These are phyloP conservation scores for Cyphomyrus discorhynchus DNA, from an alignment of 2,113 vertebrate species.

Conservation along the genomic window DNA sequence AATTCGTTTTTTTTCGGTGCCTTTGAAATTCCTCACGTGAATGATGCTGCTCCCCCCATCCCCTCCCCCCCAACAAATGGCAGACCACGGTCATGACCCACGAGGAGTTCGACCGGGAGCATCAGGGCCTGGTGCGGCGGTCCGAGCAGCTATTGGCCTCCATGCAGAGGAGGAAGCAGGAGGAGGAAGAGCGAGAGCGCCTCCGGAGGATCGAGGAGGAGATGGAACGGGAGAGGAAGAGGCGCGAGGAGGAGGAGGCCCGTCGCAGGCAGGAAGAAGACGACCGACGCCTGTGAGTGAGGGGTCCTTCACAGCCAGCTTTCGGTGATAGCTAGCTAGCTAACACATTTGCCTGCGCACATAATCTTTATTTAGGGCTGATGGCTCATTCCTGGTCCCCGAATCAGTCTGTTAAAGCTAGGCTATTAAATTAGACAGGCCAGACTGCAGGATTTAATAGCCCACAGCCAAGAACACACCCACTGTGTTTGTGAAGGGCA, in stretches of 20 bases:
- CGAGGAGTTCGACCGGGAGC: conserved; percentile 82
- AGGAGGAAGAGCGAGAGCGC: conserved; percentile 86
- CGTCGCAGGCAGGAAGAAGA: conserved; percentile 80
- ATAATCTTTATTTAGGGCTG: background rate
- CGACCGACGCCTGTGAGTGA: conserved; percentile 79
- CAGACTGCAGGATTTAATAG: background rate
- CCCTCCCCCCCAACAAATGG: conserved; percentile 1
- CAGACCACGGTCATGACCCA: conserved; percentile 80
- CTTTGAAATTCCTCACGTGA: background rate
- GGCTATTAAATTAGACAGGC: background rate
- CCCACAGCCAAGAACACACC: background rate
- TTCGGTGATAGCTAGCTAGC: background rate
- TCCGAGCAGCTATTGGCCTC: conserved; percentile 81
- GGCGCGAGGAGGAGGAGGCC: conserved; percentile 76
- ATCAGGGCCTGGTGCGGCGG: conserved; percentile 77
- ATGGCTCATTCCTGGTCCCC: background rate
- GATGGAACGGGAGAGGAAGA: conserved; percentile 84
- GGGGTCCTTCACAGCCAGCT: background rate
- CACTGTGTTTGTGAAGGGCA: conserved; percentile 13
- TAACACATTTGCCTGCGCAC: background rate
- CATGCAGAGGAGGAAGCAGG: conserved; percentile 86
- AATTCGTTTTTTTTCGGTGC: background rate
- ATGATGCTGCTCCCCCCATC: background rate
- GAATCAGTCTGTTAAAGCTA: background rate
- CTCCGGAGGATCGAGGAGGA: conserved; percentile 83